Evolutionary conservation across 2,888 invertebrate genomes (phyloP), one percentile per base, ranked within the genome.

Genomic region (Scaptomyza polygonia): DNA sequence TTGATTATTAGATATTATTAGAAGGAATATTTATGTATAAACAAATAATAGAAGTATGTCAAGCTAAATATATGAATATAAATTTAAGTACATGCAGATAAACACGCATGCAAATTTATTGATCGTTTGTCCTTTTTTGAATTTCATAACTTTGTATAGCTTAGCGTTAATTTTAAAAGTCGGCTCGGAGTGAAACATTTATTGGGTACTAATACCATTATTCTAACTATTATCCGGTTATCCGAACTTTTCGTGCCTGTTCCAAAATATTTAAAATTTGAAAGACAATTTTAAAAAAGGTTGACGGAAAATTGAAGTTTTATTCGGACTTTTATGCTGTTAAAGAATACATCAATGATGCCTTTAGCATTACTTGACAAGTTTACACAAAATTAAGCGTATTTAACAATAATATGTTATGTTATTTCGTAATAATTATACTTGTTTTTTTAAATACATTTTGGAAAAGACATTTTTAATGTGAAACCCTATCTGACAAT

Each of bases 401-500:
- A 3, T 48, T 9, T 45, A 25, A 9, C 6, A 14, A 3, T n/a
- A 34, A 42, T 40, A 16, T 34, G 32, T n/a, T 14, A n/a, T 16
- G 5, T 16, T 9, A 12, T 27, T 29, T 40, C 5, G 25, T 25
- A 25, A 25, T 25, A 0, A 36, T 55, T 39, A 5, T 39, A 16
- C 29, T 12, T 11, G 27, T 2, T 6, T 29, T 29, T 49, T 39
- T n/a, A 25, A 36, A 25, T 36, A 0, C 5, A 45, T 32, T 18
- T 44, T 53, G 52, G 57, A 69, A 66, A 53, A 49, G 67, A 44
- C 57, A 52, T 52, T 48, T 29, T 16, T 51, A 72, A 53, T 57
- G 51, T 57, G 51, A 72, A 65, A 72, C 73, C 72, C 67, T 66
- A 66, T 66, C 52, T 66, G 67, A 52, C 52, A 40, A 57, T 66